Evolutionary conservation across 2,113 vertebrate species (phyloP).

Genomic region (Neodon shergylaensis): DNA sequence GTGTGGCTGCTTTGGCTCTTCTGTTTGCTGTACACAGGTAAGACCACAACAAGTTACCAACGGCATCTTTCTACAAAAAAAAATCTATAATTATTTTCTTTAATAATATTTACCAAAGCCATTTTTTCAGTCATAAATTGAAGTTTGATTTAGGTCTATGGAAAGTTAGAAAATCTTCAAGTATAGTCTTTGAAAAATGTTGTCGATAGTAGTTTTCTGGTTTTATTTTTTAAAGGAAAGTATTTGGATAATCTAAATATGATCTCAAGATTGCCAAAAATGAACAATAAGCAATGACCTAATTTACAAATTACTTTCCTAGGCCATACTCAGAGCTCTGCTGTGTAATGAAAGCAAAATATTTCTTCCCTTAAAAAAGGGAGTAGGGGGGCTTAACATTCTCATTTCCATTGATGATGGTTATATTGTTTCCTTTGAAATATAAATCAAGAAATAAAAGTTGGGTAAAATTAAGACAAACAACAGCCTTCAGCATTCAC

Average conservation of each 20-base stretch:
- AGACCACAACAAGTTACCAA: rapidly evolving
- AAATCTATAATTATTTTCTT: neutral
- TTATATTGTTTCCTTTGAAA: neutral
- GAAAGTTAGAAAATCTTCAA: neutral
- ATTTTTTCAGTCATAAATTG: neutral
- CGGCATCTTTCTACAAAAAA: no score
- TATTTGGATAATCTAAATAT: neutral
- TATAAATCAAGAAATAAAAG: neutral
- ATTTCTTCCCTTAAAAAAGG: slow-evolving; percentile 11
- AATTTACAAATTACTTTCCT: slow-evolving; percentile 3
- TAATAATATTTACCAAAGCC: neutral
- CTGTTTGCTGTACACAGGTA: slow-evolving; percentile 97
- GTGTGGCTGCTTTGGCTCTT: slow-evolving; percentile 94
- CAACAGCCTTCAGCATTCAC: neutral
- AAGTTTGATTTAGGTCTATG: neutral
- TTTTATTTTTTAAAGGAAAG: slow-evolving; percentile 36
- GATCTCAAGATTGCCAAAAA: neutral
- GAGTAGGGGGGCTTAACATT: neutral
- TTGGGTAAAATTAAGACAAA: neutral
- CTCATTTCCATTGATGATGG: neutral
- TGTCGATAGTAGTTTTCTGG: neutral
- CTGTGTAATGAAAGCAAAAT: neutral
- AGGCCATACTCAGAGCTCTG: neutral
- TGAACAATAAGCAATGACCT: neutral
- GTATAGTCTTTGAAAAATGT: neutral